Conservation (phyloP, 2,888 invertebrate species). For the Ophioninae sp. region DNA sequence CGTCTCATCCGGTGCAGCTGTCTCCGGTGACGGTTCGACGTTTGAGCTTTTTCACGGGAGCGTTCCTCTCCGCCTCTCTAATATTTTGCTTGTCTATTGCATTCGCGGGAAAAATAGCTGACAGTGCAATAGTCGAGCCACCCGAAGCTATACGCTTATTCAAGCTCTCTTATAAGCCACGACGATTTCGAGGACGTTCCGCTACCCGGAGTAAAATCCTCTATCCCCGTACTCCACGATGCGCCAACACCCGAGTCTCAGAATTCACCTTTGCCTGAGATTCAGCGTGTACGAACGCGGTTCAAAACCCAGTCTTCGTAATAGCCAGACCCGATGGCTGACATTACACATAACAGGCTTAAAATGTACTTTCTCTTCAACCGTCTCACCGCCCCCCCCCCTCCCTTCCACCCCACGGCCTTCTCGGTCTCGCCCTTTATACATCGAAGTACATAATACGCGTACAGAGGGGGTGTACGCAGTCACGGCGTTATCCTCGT, state of each 20-base stretch:
- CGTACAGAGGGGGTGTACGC: constrained; percentile 19
- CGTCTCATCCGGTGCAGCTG: constrained; percentile 56
- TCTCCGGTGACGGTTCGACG: constrained; percentile 54
- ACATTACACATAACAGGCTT: not conserved
- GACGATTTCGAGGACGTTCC: not conserved
- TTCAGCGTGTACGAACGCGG: not conserved
- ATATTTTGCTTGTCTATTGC: constrained; percentile 42
- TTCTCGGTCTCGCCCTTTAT: no score
- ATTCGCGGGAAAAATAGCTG: constrained; percentile 38
- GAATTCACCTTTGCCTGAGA: not conserved
- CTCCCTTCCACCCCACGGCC: no score
- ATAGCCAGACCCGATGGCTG: not conserved
- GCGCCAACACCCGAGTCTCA: not conserved
- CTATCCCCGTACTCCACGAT: not conserved
- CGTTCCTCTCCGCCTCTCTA: constrained; percentile 15
- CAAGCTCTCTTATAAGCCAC: not conserved
- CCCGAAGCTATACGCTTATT: constrained; percentile 22
- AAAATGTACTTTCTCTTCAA: not conserved
- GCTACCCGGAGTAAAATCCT: not conserved
- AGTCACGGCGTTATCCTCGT: constrained; percentile 50
- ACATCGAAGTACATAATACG: constrained; percentile 10
- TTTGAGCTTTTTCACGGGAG: constrained; percentile 27
- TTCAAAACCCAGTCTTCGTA: not conserved
- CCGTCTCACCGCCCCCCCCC: no score
- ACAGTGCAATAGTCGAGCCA: constrained; percentile 35